These are phyloP conservation scores for Hemitrygon akajei DNA, from an alignment of 2,797 vertebrate genomes.

Conservation along the genomic window DNA sequence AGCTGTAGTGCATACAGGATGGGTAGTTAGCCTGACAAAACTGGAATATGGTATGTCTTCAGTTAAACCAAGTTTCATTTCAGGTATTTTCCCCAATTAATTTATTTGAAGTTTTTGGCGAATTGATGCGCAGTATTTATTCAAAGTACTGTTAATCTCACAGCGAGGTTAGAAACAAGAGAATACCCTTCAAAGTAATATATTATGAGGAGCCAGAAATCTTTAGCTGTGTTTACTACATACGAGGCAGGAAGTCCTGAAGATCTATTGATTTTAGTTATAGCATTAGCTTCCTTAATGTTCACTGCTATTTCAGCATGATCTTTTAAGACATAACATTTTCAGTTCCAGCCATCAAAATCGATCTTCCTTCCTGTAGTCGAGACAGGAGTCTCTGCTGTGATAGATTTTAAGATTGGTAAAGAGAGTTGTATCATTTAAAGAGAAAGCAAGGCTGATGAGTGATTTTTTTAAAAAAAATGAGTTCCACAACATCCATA, in stretches of 20 bases:
- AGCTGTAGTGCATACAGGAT: background rate
- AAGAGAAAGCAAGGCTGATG: background rate
- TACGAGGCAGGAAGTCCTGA: background rate
- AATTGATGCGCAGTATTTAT: background rate
- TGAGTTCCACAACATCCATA: background rate
- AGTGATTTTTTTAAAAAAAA: background rate
- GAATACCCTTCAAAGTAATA: background rate
- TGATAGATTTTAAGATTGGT: background rate
- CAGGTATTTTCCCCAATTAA: background rate
- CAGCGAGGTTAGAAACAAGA: background rate
- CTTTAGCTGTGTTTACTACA: background rate
- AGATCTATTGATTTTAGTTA: conserved; percentile 10
- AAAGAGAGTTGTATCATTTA: background rate
- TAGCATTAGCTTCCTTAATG: conserved; percentile 7
- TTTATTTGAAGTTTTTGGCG: background rate
- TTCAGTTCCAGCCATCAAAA: background rate
- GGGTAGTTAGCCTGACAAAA: background rate
- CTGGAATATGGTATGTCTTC: background rate
- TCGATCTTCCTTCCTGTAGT: conserved; percentile 26
- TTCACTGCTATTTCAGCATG: background rate
- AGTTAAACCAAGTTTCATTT: background rate
- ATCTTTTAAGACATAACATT: conserved; percentile 6
- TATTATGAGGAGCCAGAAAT: background rate
- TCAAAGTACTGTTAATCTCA: background rate
- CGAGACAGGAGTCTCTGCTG: conserved; percentile 16